A percentile compares a stretch with the other conserved stretches of the same genome.
Conservation (phyloP, 2,888 invertebrate species). For the Ischnura elegans region DNA sequence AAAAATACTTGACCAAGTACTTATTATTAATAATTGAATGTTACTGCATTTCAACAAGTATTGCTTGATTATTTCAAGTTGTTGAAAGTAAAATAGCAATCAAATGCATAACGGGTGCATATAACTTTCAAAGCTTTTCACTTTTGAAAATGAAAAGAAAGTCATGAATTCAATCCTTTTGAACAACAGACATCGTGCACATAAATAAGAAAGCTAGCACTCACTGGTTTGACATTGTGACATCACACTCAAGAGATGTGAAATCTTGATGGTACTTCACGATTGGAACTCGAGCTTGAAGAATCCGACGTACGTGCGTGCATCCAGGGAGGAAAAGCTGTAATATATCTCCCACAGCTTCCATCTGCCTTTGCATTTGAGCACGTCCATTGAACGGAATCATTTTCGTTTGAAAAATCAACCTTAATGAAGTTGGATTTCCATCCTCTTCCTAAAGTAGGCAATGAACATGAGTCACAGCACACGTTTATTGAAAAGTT, state of each 20-base stretch:
- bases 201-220: constrained; percentile 76
- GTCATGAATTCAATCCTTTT: no score
- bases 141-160: no score
- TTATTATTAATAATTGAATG: no score
- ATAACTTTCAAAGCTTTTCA: no score
- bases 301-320: constrained; percentile 84
- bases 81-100: no score
- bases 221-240: constrained; percentile 90
- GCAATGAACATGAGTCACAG: no score
- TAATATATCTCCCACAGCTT: constrained; percentile 85
- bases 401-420: constrained; percentile 84
- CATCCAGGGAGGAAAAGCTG: constrained; percentile 88
- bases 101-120: no score
- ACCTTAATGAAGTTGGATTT: constrained; percentile 75
- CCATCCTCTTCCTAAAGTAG: constrained; percentile 73
- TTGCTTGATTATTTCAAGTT: no score
- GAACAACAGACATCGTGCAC: no score
- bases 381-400: constrained; percentile 80
- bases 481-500: no score
- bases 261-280: constrained; percentile 90
- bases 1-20: no score
- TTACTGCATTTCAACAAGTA: no score
- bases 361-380: constrained; percentile 86
- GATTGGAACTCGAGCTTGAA: constrained; percentile 93
- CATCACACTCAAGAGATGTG: constrained; percentile 90